These are phyloP conservation scores for Plutella xylostella DNA, from an alignment of 2,888 invertebrate genomes.

Conservation along the genomic window DNA sequence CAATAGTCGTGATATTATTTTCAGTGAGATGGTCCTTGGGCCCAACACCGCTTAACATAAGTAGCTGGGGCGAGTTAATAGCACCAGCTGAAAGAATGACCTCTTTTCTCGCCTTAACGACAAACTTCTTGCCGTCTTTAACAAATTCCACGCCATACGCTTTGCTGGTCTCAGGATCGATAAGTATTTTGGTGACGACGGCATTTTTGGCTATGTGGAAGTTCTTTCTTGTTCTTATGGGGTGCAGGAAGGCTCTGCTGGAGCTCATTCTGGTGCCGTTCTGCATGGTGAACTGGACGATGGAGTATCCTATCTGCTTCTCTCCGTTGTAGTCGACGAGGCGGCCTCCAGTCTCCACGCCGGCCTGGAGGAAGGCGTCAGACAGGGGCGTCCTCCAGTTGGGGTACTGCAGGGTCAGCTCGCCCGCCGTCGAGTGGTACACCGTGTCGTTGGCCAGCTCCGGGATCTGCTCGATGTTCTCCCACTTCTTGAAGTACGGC, in stretches of 20 bases:
- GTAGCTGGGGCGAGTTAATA: slow-evolving; percentile 82
- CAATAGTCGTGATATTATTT: slow-evolving; percentile 67
- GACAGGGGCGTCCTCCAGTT: slow-evolving; percentile 68
- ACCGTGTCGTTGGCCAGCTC: slow-evolving; percentile 52
- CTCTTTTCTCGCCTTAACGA: slow-evolving; percentile 70
- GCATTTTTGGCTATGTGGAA: slow-evolving; percentile 72
- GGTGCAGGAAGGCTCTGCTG: slow-evolving; percentile 77
- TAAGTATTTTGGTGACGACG: slow-evolving; percentile 69
- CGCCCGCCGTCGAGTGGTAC: slow-evolving; percentile 72
- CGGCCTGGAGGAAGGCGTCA: slow-evolving; percentile 72
- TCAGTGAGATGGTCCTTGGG: slow-evolving; percentile 71
- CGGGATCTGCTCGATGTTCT: slow-evolving; percentile 69
- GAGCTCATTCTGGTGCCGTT: slow-evolving; percentile 80
- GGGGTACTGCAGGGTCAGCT: slow-evolving; percentile 72
- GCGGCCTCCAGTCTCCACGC: slow-evolving; percentile 72
- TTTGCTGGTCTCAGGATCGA: slow-evolving; percentile 55
- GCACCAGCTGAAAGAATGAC: slow-evolving; percentile 84
- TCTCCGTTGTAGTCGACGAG: slow-evolving; percentile 74
- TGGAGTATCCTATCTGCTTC: slow-evolving; percentile 75
- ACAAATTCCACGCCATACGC: slow-evolving; percentile 72
- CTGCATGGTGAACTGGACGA: slow-evolving; percentile 74
- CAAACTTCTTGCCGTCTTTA: slow-evolving; percentile 53
- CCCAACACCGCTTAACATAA: slow-evolving; percentile 86
- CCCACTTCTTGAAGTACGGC: slow-evolving; percentile 77
- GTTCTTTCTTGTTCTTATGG: slow-evolving; percentile 69